These are phyloP conservation scores for Osmerus eperlanus DNA, from an alignment of 2,113 vertebrate species.

Conservation along the genomic window DNA sequence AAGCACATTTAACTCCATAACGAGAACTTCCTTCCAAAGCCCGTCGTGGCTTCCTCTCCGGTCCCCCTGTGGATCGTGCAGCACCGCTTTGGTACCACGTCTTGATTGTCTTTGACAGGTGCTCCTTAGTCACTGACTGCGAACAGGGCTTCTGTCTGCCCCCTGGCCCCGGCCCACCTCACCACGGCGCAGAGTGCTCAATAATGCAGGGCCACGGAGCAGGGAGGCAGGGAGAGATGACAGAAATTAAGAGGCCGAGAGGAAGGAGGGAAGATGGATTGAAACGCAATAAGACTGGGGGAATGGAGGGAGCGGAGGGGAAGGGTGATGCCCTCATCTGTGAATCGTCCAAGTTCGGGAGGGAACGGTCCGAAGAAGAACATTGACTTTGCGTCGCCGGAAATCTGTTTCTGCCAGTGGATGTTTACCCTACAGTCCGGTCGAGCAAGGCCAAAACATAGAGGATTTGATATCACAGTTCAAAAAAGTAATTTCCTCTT, in stretches of 20 bases:
- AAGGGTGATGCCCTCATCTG: not conserved
- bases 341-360: not conserved
- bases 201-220: conserved; percentile 62
- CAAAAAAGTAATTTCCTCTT: conserved; percentile 48
- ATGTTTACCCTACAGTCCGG: conserved; percentile 22
- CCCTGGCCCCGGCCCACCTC: conserved; percentile 8
- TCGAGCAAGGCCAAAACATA: not conserved
- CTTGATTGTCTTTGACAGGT: conserved; percentile 37
- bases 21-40: too few relatives aligned
- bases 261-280: not conserved
- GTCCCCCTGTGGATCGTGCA: not conserved
- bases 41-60: not conserved
- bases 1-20: too few relatives aligned
- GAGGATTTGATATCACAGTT: conserved; percentile 42
- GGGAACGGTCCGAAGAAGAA: not conserved
- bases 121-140: conserved; percentile 38
- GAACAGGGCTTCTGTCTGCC: conserved; percentile 37
- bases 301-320: not conserved
- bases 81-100: too few relatives aligned
- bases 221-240: conserved; percentile 9
- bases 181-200: conserved; percentile 54
- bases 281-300: not conserved
- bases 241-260: not conserved
- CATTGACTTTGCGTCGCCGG: conserved; percentile 11
- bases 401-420: conserved; percentile 20